Evolutionary conservation across 64 coral and sea anemone genomes (phyloP), one percentile per base, ranked within the genome.

Genomic region (Pachyseris speciosa): DNA sequence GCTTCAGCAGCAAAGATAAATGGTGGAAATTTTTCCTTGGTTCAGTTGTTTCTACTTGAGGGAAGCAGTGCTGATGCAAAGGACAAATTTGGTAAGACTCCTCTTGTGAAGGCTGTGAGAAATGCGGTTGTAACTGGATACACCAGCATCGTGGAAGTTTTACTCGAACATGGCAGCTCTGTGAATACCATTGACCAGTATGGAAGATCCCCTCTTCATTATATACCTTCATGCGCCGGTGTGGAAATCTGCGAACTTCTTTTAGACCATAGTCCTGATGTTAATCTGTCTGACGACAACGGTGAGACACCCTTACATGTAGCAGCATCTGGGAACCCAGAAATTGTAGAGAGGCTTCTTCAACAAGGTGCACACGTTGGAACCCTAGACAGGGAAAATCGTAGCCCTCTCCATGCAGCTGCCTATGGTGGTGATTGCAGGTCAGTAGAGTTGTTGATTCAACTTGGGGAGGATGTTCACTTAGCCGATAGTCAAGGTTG

Each of bases 381-480:
- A 59, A 26, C 52, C 32, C n/a, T 55, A 16, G 59, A 72, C 32
- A 85, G 25, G 40, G 38, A 43, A 71, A 80, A 80, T 10, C 68
- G 41, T 43, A 85, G 67, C 7, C 64, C 84, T 13, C 64, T 92
- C 24, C 90, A 92, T 76, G 19, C 34, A 65, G 53, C 90, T 64
- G 55, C 83, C 11, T 64, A 53, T 11, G 31, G 19, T 15, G 84
- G 69, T 34, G 39, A 85, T 34, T 38, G 73, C 4, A 67, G 36
- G 10, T 47, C 90, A 8, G 37, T 72, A 26, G 37, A 67, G 44
- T 77, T 92, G 27, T 59, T 86, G 6, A 68, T 91, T 84, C 63
- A 84, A 72, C 69, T 72, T 73, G 89, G 89, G 28, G 89, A 42
- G 53, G 89, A 91, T 91, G 33, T 91, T 61, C 67, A 91, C 64